Base-by-base conservation (phyloP, 2,113 vertebrate species). In the Leptobrachium ailaonicum region DNA sequence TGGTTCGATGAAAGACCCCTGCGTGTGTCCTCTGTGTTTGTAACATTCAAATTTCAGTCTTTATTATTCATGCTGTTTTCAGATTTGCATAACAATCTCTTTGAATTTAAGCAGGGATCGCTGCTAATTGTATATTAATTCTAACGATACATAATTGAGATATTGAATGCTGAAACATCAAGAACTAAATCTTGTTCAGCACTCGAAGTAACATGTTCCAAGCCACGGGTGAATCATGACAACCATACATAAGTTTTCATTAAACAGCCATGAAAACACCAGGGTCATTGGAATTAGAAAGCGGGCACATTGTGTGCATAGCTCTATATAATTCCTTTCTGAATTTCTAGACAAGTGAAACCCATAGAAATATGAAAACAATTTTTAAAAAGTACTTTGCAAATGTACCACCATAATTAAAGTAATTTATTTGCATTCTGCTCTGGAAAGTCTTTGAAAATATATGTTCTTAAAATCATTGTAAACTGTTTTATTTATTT, bases 71-170 rank as follows among this genome's bases (percentile, higher is more conserved):
- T 43, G 82, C 47, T 71, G 78, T 73, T 79, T 84, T 77, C 32
- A 83, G 85, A 89, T 89, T 86, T 88, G 83, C 81, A 86, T 84
- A 90, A 85, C 77, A 82, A 88, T 85, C 71, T 78, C 89, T 86
- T 92, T 91, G 82, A 75, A 85, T 79, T 83, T 87, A 82, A 87
- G 79, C 66, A 87, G 2, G 14, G 78, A 85, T 91, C 83, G 82
- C 83, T 87, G 82, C 71, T 91, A 91, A 91, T 90, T 91, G 87
- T 88, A 83, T 63, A 88, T 86, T 90, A 92, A 91, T 92, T 89
- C 80, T 71, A 84, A 83, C 86, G 87, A 89, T 87, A 86, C 90
- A 89, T 89, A 92, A 90, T 84, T 87, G 88, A 91, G 60, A 85
- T 87, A 91, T 87, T 85, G 84, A 80, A 89, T 86, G 83, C 84